Percentiles rank a stretch among this genome's conserved stretches.
Conservation (phyloP, 2,113 vertebrate species). For the Propithecus coquereli region DNA sequence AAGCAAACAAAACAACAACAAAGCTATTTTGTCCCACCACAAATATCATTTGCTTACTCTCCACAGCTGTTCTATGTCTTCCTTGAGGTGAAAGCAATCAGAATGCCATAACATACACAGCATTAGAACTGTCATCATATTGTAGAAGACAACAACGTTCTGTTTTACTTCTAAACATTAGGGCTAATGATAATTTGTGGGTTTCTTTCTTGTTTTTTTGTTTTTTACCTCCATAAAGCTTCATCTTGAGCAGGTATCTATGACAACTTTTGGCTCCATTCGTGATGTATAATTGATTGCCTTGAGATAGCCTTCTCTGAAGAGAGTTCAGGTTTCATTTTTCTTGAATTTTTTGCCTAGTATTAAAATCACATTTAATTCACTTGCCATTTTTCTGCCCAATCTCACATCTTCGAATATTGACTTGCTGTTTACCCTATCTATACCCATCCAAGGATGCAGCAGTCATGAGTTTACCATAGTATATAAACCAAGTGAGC, state of each 20-base stretch:
- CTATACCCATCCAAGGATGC: background rate
- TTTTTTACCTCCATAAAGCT: background rate
- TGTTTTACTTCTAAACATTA: constrained; percentile 3
- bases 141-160: background rate
- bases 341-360: background rate
- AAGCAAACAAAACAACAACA: background rate
- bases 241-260: background rate
- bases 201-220: background rate
- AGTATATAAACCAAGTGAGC: background rate
- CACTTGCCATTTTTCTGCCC: background rate
- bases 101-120: background rate
- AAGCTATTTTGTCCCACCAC: background rate
- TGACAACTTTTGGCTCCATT: background rate
- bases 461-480: background rate
- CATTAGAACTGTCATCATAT: background rate
- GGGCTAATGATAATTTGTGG: background rate
- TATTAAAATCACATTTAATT: background rate
- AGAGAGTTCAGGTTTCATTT: background rate
- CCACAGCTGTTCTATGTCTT: background rate
- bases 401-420: background rate
- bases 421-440: background rate
- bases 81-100: background rate
- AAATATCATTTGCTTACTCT: background rate
- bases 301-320: background rate
- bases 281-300: background rate